Evolutionary conservation across 1,140 invertebrate species (phyloP), one percentile per base, ranked within the genome.

Genomic region (Drosophila guanche): DNA sequence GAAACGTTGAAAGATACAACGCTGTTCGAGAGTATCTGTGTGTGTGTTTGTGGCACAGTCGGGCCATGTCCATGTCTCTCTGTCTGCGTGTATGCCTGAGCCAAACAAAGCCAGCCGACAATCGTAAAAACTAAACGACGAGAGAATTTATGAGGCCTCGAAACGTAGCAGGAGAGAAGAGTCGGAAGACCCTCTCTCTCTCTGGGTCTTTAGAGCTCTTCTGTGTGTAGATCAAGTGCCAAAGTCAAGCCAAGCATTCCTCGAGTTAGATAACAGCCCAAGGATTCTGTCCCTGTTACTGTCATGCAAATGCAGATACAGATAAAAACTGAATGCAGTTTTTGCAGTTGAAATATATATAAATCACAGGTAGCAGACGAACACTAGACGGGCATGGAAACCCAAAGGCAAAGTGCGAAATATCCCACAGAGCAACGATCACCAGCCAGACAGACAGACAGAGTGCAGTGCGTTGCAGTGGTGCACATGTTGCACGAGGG

Each of bases 61-160:
- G 10, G 33, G 33, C 10, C 33, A 37, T 37, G 33, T 42, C 14
- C 58, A 37, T 65, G 14, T 41, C n/a, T 51, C 20, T 14, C 10
- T 47, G 5, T 48, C n/a, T 52, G 25, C 46, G 43, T 55, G 23
- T 50, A 45, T 46, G 46, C 61, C 66, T 55, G 55, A 68, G 63
- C 62, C 77, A 74, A 85, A 85, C 81, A 85, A 85, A 85, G 81
- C 65, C 74, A 77, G 81, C 81, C 81, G 81, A 85, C 81, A 81
- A 85, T 86, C 81, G 81, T 85, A 85, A 85, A 85, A 85, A 85
- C 77, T 85, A 85, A 85, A 85, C 81, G 81, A 77, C 83, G 60
- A 63, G 63, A 65, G 73, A 86, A 85, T 85, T 85, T 85, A 85
- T 85, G 81, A 81, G 61, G 68, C 81, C 77, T 74, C 76, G 4